Conservation (phyloP, 2,888 invertebrate species). For the Acleris literana region DNA sequence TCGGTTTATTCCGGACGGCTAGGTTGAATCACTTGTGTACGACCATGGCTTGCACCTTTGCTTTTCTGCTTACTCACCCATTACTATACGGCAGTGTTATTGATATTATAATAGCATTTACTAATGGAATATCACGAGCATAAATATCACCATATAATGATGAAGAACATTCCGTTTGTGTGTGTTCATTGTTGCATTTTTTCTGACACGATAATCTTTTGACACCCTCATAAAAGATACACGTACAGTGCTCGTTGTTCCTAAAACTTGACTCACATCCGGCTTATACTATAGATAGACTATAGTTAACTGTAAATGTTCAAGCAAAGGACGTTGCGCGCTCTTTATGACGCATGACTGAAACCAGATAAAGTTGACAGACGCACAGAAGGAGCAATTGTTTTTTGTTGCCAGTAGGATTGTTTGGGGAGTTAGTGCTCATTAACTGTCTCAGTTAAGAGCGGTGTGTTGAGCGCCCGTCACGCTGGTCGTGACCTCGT, state of each 20-base stretch:
- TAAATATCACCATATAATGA: no score
- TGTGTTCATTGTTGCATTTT: not conserved
- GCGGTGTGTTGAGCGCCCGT: conserved; percentile 62
- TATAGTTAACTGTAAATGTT: not conserved
- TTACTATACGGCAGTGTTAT: not conserved
- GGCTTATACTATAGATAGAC: not conserved
- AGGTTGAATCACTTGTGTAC: conserved; percentile 16
- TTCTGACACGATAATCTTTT: not conserved
- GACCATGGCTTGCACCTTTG: conserved; percentile 14
- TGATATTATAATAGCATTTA: conserved; percentile 1
- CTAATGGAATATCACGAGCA: conserved; percentile 4
- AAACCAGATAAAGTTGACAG: conserved; percentile 1
- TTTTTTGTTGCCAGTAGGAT: not conserved
- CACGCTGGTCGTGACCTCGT: conserved; percentile 79
- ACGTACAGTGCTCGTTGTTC: not conserved
- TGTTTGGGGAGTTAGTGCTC: not conserved
- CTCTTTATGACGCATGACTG: not conserved
- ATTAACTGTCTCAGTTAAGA: conserved; percentile 42
- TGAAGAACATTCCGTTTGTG: no score
- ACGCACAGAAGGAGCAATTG: not conserved
- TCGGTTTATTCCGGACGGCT: conserved; percentile 8
- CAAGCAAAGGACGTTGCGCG: not conserved
- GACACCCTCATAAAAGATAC: not conserved
- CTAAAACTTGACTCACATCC: conserved; percentile 9
- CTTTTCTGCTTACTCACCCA: conserved; percentile 16